Base-by-base conservation (phyloP, 2,797 vertebrate genomes). In the Merluccius polli region DNA sequence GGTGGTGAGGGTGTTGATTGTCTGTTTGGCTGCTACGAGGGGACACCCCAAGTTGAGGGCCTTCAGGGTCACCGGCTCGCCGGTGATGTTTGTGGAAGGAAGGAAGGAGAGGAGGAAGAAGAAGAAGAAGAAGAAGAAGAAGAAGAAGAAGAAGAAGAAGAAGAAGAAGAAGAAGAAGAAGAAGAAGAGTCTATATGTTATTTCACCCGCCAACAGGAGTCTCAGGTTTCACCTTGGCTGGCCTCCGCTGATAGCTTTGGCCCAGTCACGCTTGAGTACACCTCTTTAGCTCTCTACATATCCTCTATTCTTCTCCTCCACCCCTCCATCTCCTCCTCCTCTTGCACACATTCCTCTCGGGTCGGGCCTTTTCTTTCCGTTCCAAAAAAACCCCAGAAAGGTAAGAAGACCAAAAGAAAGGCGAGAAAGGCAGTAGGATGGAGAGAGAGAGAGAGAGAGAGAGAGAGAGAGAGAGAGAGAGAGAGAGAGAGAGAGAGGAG, bases 221-320 rank as follows among this genome's bases (percentile, higher is more conserved):
- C 83, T 82, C 83, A 83, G 82, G 85, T 91, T 85, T 89, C 89
- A 30, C 71, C 77, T 81, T 85, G 65, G 41, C 52, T 75, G 77
- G 36, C 82, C 48, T 21, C 77, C 80, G 85, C 79, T 85, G 89
- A 91, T 88, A 80, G 85, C 86, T 87, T 85, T 87, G 87, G 84
- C 81, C 90, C 83, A 75, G 88, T 92, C 92, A 91, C 85, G 90
- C 90, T 90, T 89, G 86, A 81, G 82, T 67, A 81, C 88, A 87
- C 82, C 75, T 87, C 83, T 82, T 77, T 76, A 69, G 78, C 81
- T 85, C 87, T 80, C 84, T 77, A 73, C 63, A 7, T 75, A 69
- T 52, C 72, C 67, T 68, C 15, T 73, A 78, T 78, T 79, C 78
- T 85, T 77, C 77, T 29, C 44, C 18, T 52, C 44, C 44, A 10